Conservation (phyloP, 2,113 vertebrate genomes). For the Brienomyrus longianalis region DNA sequence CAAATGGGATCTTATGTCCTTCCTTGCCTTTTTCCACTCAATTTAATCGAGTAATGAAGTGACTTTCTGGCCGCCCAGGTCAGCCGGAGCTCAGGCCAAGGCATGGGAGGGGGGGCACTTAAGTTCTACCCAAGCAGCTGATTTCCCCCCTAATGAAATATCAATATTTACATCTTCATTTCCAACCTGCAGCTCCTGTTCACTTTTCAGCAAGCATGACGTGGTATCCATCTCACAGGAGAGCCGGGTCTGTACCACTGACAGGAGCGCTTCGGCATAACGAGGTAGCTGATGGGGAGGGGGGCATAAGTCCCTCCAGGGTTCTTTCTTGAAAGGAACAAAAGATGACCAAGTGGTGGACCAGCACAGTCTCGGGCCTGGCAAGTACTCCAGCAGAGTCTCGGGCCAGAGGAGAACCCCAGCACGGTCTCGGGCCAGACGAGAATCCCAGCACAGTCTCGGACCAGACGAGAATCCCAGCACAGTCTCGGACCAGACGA, state of each 20-base stretch:
- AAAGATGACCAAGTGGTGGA: not conserved
- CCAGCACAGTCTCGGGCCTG: not conserved
- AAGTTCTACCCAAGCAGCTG: constrained; percentile 61
- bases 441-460: too few species aligned
- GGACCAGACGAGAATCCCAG: too few species aligned
- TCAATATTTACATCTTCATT: constrained; percentile 76
- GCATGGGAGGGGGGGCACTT: constrained; percentile 55
- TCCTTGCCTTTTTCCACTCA: constrained; percentile 68
- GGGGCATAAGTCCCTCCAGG: not conserved
- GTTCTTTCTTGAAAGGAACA: not conserved
- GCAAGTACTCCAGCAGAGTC: too few species aligned
- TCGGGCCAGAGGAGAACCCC: too few species aligned
- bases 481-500: too few species aligned
- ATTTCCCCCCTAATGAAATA: constrained; percentile 69
- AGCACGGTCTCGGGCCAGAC: too few species aligned
- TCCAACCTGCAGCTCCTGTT: constrained; percentile 58
- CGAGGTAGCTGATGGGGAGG: not conserved
- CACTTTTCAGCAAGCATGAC: constrained; percentile 66
- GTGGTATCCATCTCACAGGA: constrained; percentile 62
- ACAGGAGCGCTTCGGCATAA: not conserved
- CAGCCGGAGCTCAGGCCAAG: constrained; percentile 54
- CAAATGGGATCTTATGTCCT: constrained; percentile 70
- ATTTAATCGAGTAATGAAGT: constrained; percentile 77
- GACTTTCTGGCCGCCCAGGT: constrained; percentile 64
- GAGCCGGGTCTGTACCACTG: constrained; percentile 43